phyloP scores from a whole-genome alignment of 2,797 vertebrate genomes.

The Semaprochilodus insignis region DNA sequence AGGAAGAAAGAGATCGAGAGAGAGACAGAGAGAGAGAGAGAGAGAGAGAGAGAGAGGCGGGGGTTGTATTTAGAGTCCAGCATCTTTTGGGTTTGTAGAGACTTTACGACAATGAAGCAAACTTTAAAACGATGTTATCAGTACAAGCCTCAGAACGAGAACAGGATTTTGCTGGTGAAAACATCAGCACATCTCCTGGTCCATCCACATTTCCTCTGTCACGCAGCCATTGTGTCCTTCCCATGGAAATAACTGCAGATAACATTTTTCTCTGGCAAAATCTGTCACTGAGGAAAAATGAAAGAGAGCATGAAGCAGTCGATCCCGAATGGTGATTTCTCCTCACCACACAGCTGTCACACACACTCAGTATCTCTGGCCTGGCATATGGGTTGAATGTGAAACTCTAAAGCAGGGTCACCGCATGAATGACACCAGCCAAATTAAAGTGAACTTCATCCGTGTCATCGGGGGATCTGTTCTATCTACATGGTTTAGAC shows the following conservation, averaged over 20 bases:
- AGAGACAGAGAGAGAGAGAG: not conserved
- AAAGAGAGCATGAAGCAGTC: not conserved
- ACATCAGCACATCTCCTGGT: not conserved
- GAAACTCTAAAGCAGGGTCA: not conserved
- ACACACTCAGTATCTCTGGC: not conserved
- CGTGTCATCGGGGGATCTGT: not conserved
- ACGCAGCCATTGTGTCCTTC: not conserved
- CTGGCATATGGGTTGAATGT: not conserved
- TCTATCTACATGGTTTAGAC: not conserved
- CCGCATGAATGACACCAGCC: not conserved
- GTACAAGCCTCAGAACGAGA: not conserved
- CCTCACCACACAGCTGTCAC: constrained; percentile 3
- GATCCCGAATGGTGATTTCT: not conserved
- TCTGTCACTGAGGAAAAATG: constrained; percentile 7
- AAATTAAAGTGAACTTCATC: not conserved
- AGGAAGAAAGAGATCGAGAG: not conserved
- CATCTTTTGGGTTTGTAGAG: not conserved
- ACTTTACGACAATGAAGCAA: not conserved
- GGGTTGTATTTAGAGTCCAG: not conserved
- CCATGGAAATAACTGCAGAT: not conserved
- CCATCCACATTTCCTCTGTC: not conserved
- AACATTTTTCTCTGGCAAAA: constrained; percentile 6
- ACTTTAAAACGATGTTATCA: not conserved
- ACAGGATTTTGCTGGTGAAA: not conserved
- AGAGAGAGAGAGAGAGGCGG: constrained; percentile 54